Percentiles rank a stretch among this genome's conserved stretches.
These are phyloP conservation scores for Rhinichthys klamathensis DNA, from an alignment of 2,113 vertebrate genomes.

Conservation along the genomic window DNA sequence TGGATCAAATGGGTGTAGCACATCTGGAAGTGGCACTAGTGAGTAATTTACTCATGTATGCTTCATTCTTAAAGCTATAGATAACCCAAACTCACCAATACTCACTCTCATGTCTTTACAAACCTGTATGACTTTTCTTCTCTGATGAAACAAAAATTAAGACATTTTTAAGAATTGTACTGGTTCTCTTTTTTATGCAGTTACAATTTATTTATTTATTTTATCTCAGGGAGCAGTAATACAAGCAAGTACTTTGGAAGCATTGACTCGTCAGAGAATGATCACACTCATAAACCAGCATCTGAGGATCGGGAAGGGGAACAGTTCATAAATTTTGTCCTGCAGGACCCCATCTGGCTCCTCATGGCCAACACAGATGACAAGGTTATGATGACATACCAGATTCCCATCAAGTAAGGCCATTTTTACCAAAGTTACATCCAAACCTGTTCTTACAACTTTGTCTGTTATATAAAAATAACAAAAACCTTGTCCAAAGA, in stretches of 20 bases:
- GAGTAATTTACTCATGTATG: slow-evolving; percentile 59
- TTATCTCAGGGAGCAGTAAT: slow-evolving; percentile 75
- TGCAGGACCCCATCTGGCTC: slow-evolving; percentile 91
- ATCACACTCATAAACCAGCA: slow-evolving; percentile 76
- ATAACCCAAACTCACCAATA: background rate
- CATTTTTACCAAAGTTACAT: background rate
- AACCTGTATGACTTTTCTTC: background rate
- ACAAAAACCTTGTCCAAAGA: background rate
- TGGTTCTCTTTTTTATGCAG: background rate
- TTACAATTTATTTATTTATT: background rate
- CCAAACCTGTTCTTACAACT: background rate
- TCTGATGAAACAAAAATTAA: background rate
- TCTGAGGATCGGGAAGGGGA: slow-evolving; percentile 74
- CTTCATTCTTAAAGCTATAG: background rate
- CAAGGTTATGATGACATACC: slow-evolving; percentile 91
- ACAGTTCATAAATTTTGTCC: slow-evolving; percentile 86
- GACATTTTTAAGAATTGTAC: background rate
- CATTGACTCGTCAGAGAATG: slow-evolving; percentile 87
- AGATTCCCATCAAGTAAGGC: slow-evolving; percentile 84
- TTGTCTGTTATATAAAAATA: background rate
- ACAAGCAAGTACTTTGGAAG: slow-evolving; percentile 93
- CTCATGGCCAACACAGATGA: slow-evolving; percentile 89
- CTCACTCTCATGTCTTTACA: too few relatives aligned
- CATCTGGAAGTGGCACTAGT: slow-evolving; percentile 84
- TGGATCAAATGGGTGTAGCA: slow-evolving; percentile 82